Conservation (phyloP, 2,888 invertebrate species). For the Leptothorax acervorum region DNA sequence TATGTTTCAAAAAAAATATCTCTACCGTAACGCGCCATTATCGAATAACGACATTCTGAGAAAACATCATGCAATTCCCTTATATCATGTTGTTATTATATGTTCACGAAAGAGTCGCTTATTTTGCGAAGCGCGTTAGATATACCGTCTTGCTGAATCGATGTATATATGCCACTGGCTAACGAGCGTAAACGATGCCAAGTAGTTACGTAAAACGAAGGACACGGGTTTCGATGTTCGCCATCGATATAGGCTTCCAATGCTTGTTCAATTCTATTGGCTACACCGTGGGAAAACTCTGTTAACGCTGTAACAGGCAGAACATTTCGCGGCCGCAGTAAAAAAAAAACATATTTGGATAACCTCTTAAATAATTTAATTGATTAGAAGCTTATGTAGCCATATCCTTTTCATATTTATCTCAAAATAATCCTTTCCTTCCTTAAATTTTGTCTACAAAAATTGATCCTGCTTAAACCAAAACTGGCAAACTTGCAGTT, state of each 20-base stretch:
- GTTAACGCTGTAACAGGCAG: neutral
- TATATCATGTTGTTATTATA: constrained; percentile 10
- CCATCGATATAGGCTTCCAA: constrained; percentile 48
- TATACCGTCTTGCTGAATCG: constrained; percentile 20
- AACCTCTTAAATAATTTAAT: neutral
- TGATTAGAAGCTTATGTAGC: neutral
- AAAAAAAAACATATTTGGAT: neutral
- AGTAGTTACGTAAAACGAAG: constrained; percentile 69
- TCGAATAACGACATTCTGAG: constrained; percentile 10
- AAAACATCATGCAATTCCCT: constrained; percentile 15
- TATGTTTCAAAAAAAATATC: neutral
- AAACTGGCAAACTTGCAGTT: neutral
- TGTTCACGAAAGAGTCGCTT: constrained; percentile 12
- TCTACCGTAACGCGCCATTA: neutral
- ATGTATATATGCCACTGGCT: constrained; percentile 23
- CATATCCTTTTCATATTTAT: neutral
- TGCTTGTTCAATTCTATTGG: constrained; percentile 25
- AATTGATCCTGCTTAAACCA: too few species aligned
- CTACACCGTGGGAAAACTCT: constrained; percentile 14
- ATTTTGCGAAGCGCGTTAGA: constrained; percentile 11
- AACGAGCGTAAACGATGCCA: constrained; percentile 55
- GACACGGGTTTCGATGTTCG: constrained; percentile 55
- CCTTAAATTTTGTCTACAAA: neutral
- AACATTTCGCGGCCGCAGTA: neutral
- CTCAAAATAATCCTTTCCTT: neutral